A percentile compares a stretch with the other conserved stretches of the same genome.
These are phyloP conservation scores for Stegodyphus dumicola DNA, from an alignment of 1,140 invertebrate genomes.

Conservation along the genomic window DNA sequence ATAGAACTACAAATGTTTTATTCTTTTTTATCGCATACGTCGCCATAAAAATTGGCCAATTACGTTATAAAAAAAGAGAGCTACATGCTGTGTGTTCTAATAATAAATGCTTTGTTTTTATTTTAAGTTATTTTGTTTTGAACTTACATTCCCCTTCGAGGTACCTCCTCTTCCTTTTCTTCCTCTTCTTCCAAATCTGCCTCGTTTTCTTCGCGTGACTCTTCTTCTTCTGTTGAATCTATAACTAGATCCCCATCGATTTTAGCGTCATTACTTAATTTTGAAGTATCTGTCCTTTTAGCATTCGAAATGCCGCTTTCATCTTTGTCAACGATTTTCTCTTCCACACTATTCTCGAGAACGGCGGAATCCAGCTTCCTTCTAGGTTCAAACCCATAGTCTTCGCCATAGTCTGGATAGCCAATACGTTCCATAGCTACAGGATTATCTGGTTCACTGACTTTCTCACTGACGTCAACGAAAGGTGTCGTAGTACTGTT, in stretches of 20 bases:
- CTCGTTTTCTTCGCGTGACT: background rate
- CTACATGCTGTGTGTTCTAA: no score
- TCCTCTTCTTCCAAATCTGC: conserved; percentile 5
- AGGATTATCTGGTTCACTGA: conserved; percentile 7
- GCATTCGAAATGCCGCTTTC: background rate
- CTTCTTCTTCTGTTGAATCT: conserved; percentile 10
- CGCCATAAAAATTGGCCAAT: no score
- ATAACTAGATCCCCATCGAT: conserved; percentile 20
- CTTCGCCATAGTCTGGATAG: conserved; percentile 24
- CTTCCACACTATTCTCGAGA: conserved; percentile 46
- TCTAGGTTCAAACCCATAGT: conserved; percentile 29
- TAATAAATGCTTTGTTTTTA: no score
- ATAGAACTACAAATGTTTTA: no score
- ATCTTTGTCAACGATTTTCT: conserved; percentile 31
- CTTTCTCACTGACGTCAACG: conserved; percentile 25
- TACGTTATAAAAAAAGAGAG: no score
- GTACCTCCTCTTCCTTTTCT: conserved; percentile 19
- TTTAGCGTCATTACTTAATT: background rate
- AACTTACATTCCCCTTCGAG: conserved; percentile 58
- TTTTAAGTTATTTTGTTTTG: background rate
- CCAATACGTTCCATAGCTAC: conserved; percentile 46
- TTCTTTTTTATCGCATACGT: no score
- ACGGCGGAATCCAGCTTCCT: conserved; percentile 24
- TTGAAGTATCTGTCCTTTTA: conserved; percentile 14
- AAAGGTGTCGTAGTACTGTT: conserved; percentile 52